Evolutionary conservation across 2,113 vertebrate genomes (phyloP), one percentile per base, ranked within the genome.

Genomic region (Nicator chloris): DNA sequence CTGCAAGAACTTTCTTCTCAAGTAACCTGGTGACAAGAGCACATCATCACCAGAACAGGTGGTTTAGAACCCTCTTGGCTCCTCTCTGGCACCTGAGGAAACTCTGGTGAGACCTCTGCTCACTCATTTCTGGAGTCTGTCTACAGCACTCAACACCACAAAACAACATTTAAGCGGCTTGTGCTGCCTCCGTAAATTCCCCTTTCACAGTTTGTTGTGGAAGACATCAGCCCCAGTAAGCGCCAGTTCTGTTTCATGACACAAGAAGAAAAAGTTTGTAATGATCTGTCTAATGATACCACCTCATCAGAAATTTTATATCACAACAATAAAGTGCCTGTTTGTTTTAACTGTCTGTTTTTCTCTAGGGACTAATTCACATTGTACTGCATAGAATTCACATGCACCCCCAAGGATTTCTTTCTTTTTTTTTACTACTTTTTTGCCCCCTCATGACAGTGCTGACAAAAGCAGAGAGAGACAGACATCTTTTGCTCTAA

Each of bases 261-360:
- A 90, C 20, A 51, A 68, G 8, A 68, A 44, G 18, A 76, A 84
- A 89, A 73, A 59, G 16, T 22, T 85, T 28, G 16, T 73, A 84
- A 93, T 94, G 78, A 96, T 95, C 79, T 96, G 40, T 40, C 73
- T 92, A 96, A 96, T 95, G 87, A 96, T 44, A 94, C 11, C 24
- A 92, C 35, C 86, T 96, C 91, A 80, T 73, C 84, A 94, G 79
- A 87, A 90, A 78, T 73, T 78, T 94, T 91, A 82, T 90, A 70
- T 81, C 76, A 27, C 13, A 40, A 57, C 30, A 57, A 76, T 78
- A 94, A 97, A 96, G 35, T 3, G 5, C 23, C 54, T 93, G 61
- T 77, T 96, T 93, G 59, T 85, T 96, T 97, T 93, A 81, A 84
- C 86, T 37, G 88, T 53, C 68, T 90, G 40, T 87, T 82, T 33